Conservation (phyloP, 2,888 invertebrate genomes). For the Crepidodera aurea region DNA sequence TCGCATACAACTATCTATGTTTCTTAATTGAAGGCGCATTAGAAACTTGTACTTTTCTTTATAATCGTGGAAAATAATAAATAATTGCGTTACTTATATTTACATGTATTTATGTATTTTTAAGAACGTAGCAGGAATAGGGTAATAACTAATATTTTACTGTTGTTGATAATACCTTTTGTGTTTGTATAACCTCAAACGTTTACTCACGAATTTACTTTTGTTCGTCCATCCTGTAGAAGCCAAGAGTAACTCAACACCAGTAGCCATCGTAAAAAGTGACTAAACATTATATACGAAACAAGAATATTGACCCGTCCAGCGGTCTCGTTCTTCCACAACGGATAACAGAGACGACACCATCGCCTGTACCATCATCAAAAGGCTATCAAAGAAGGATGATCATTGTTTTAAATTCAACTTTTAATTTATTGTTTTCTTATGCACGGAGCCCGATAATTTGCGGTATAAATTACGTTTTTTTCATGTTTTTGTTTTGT, state of each 20-base stretch:
- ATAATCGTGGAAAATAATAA: too few relatives aligned
- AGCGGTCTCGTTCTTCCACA: slow-evolving; percentile 18
- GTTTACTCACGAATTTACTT: too few relatives aligned
- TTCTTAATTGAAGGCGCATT: too few relatives aligned
- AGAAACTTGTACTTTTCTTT: too few relatives aligned
- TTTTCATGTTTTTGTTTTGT: slow-evolving; percentile 30
- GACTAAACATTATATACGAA: slow-evolving; percentile 27
- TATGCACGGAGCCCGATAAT: slow-evolving; percentile 37
- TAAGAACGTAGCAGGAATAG: too few relatives aligned
- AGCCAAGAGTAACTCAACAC: slow-evolving; percentile 30
- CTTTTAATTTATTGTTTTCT: slow-evolving; percentile 40
- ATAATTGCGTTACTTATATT: too few relatives aligned
- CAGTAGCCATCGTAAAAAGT: slow-evolving; percentile 37
- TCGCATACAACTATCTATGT: too few relatives aligned
- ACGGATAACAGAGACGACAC: slow-evolving; percentile 19
- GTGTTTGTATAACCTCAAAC: too few relatives aligned
- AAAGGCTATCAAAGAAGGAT: slow-evolving; percentile 38
- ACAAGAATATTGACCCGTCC: slow-evolving; percentile 38
- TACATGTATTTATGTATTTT: too few relatives aligned
- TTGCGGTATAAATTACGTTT: slow-evolving; percentile 35
- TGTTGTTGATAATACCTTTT: too few relatives aligned
- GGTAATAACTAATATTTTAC: too few relatives aligned
- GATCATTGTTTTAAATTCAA: slow-evolving; percentile 41
- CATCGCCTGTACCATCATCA: slow-evolving; percentile 34
- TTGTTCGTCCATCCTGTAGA: neutral